phyloP scores from a whole-genome alignment of 2,888 invertebrate genomes.

The Oligia fasciuncula region DNA sequence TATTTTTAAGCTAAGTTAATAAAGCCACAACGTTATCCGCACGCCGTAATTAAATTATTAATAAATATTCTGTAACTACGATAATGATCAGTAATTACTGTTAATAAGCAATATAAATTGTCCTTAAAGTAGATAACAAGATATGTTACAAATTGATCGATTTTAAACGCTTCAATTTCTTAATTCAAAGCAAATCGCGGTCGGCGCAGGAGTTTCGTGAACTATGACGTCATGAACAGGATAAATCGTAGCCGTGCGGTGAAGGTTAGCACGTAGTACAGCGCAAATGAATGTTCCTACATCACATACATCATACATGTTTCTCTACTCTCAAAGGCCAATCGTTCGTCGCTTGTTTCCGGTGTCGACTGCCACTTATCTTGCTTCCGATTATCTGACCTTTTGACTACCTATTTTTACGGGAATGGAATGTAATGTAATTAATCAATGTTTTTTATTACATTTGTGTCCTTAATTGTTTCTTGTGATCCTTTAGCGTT shows the following conservation, averaged over 20 bases:
- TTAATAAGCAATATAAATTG: slow-evolving; percentile 30
- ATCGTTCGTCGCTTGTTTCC: slow-evolving; percentile 52
- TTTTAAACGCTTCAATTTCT: neutral
- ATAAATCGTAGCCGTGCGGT: slow-evolving; percentile 51
- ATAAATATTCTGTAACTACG: slow-evolving; percentile 9
- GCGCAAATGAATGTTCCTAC: slow-evolving; percentile 22
- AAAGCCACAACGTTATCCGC: slow-evolving; percentile 17
- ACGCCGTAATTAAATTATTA: neutral
- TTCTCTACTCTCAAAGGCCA: slow-evolving; percentile 55
- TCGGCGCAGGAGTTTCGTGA: slow-evolving; percentile 35
- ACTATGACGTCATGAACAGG: slow-evolving; percentile 58
- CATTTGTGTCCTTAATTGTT: slow-evolving; percentile 11
- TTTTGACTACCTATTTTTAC: slow-evolving; percentile 45
- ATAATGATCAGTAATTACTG: slow-evolving; percentile 16
- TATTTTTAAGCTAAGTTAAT: slow-evolving; percentile 6
- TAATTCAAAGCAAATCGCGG: neutral
- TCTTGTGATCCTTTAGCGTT: neutral
- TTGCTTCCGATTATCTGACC: slow-evolving; percentile 65
- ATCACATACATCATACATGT: slow-evolving; percentile 9
- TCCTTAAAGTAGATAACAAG: slow-evolving; percentile 25
- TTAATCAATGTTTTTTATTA: slow-evolving; percentile 35
- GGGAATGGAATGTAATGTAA: slow-evolving; percentile 28
- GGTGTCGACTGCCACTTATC: slow-evolving; percentile 48
- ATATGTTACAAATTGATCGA: slow-evolving; percentile 14
- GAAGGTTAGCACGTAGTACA: slow-evolving; percentile 57